Evolutionary conservation across 2,797 vertebrate genomes (phyloP).

Genomic region (Syndactyla subalaris): DNA sequence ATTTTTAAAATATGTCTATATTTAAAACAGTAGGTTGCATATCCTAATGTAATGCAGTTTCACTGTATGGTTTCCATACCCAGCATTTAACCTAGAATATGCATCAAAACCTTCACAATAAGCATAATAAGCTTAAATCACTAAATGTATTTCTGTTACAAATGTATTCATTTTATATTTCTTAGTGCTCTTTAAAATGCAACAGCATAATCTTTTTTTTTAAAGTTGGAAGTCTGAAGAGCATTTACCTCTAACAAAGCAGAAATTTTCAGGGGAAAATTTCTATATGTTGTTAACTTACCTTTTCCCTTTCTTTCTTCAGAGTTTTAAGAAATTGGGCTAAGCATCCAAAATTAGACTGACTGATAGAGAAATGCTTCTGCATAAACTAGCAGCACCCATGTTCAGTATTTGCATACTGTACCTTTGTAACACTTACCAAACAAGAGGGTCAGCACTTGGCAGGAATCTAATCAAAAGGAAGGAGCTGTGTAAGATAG

Average conservation of each 20-base stretch:
- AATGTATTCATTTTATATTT: neutral
- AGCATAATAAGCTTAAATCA: neutral
- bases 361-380: neutral
- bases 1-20: neutral
- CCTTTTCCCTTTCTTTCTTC: neutral
- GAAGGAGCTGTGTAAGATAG: neutral
- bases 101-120: neutral
- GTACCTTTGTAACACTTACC: neutral
- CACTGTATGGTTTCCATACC: neutral
- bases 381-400: neutral
- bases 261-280: neutral
- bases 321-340: neutral
- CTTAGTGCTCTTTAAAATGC: neutral
- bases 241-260: neutral
- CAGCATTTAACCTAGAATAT: neutral
- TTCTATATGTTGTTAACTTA: neutral
- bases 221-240: neutral
- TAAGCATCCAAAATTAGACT: neutral
- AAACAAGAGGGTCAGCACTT: neutral
- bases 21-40: neutral
- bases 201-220: neutral
- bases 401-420: rapidly evolving
- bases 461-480: constrained; percentile 4
- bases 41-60: neutral
- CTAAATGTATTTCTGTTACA: neutral